Percentiles rank a stretch among this genome's conserved stretches.
phyloP scores from a whole-genome alignment of 2,797 vertebrate genomes.

The Phoxinus dragarum region DNA sequence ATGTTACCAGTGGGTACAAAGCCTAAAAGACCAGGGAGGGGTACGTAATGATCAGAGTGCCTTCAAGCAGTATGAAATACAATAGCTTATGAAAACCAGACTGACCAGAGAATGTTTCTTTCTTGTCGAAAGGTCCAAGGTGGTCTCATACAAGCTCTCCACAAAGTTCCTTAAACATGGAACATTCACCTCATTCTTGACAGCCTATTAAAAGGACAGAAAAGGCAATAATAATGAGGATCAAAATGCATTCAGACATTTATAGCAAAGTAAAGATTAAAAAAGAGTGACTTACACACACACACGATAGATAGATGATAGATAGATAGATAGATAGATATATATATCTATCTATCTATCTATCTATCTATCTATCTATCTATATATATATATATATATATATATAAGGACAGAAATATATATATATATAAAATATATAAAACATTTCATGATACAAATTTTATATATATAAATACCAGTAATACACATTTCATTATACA shows the following conservation, averaged over 20 bases:
- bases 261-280: not conserved
- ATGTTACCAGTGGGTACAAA: conserved; percentile 96
- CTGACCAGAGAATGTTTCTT: conserved; percentile 98
- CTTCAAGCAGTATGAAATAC: not conserved
- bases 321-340: no score
- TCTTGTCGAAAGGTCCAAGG: conserved; percentile 94
- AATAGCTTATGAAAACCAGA: conserved; percentile 48
- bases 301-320: no score
- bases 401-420: no score
- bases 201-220: conserved; percentile 78
- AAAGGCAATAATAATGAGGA: not conserved
- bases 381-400: no score
- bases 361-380: no score
- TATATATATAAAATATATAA: no score
- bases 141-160: conserved; percentile 95
- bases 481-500: no score
- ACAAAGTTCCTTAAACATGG: conserved; percentile 98
- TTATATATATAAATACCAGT: no score
- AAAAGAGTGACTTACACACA: not conserved
- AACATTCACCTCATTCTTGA: conserved; percentile 99
- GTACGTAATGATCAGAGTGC: not conserved
- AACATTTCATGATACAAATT: no score
- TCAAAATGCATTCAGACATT: not conserved
- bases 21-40: conserved; percentile 79
- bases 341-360: no score